phyloP scores from a whole-genome alignment of 2,888 invertebrate species.

The Sipunculus nudus region DNA sequence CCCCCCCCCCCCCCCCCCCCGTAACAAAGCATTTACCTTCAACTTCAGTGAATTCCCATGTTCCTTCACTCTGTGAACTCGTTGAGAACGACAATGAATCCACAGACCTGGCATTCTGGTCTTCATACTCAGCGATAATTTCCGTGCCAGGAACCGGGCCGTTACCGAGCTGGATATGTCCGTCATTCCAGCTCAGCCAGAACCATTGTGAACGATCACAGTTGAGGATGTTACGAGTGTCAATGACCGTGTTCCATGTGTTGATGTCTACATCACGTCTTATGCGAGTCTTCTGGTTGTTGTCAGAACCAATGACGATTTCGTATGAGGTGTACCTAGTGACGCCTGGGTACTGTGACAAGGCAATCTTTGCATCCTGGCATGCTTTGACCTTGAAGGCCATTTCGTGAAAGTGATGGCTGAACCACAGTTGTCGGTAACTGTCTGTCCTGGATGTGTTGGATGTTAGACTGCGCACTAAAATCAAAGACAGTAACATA shows the following conservation, averaged over 20 bases:
- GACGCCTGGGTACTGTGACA: slow-evolving; percentile 2
- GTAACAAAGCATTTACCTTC: too few species aligned
- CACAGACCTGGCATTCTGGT: too few species aligned
- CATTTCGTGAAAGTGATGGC: too few species aligned
- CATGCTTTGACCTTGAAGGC: slow-evolving; percentile 7
- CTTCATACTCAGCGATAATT: too few species aligned
- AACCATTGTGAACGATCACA: background rate
- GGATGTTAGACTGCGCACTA: too few species aligned
- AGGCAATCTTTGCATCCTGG: slow-evolving; percentile 15
- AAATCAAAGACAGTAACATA: too few species aligned
- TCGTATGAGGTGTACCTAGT: slow-evolving; percentile 3
- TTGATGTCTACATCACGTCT: background rate
- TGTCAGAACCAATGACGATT: slow-evolving; percentile 10
- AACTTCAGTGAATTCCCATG: too few species aligned
- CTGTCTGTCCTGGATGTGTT: too few species aligned
- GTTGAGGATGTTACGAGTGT: slow-evolving; percentile 11
- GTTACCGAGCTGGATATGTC: slow-evolving; percentile 9
- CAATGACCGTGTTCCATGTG: background rate
- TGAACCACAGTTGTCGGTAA: too few species aligned
- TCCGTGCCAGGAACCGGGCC: slow-evolving; percentile 1
- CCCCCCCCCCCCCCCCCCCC: too few species aligned
- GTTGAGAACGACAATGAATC: too few species aligned
- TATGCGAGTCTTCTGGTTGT: slow-evolving; percentile 14
- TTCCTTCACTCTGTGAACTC: too few species aligned
- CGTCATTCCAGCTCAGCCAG: slow-evolving; percentile 19